These are phyloP conservation scores for Otus sunia DNA, from an alignment of 2,113 vertebrate genomes.

Conservation along the genomic window DNA sequence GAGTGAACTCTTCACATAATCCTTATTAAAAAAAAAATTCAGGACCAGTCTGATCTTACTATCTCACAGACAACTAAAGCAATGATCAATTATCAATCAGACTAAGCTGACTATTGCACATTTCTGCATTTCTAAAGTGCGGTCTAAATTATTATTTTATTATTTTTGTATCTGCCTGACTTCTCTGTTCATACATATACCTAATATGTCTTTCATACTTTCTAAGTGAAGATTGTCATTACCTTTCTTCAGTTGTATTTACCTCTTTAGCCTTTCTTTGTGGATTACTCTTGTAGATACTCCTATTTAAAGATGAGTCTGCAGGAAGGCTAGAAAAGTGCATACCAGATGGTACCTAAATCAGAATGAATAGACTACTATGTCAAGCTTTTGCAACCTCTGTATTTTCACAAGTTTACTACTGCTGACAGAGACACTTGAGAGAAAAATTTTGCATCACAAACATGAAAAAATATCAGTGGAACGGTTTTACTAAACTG, in stretches of 20 bases:
- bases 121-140: background rate
- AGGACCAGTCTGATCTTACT: background rate
- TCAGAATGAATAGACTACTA: background rate
- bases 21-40: background rate
- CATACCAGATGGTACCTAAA: background rate
- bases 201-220: background rate
- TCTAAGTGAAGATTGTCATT: background rate
- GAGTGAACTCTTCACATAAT: background rate
- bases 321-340: background rate
- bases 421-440: background rate
- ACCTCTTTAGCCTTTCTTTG: background rate
- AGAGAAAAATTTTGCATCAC: background rate
- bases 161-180: background rate
- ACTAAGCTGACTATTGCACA: background rate
- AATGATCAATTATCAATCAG: fast-evolving
- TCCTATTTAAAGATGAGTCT: background rate
- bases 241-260: background rate
- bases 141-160: background rate
- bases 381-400: background rate
- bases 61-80: background rate
- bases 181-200: background rate
- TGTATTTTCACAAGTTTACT: background rate
- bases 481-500: conserved; percentile 64
- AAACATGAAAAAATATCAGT: background rate
- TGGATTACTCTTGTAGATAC: background rate